Evolutionary conservation across 2,797 vertebrate genomes (phyloP).

Genomic region (Lophius americanus): DNA sequence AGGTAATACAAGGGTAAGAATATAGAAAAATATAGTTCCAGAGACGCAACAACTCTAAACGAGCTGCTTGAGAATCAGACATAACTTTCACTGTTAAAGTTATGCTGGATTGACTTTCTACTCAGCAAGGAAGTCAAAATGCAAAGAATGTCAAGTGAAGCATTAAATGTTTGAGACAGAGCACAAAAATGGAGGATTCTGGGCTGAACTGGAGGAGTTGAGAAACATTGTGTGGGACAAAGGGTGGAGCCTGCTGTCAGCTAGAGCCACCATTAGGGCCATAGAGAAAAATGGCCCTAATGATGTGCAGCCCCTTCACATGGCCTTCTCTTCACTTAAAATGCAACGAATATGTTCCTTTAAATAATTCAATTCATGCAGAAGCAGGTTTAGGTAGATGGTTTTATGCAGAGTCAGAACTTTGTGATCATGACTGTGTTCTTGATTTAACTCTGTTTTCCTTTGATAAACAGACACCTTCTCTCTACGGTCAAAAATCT

Average conservation of each 20-base stretch:
- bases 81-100: no score
- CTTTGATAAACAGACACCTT: no score
- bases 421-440: not conserved
- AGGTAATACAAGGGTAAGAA: no score
- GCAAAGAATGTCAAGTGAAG: constrained; percentile 17
- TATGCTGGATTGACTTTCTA: no score
- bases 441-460: no score
- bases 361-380: not conserved
- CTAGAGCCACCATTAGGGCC: constrained; percentile 10
- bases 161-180: not conserved
- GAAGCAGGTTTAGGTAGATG: not conserved
- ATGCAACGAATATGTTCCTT: not conserved
- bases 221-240: constrained; percentile 10
- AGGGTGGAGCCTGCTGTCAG: constrained; percentile 35
- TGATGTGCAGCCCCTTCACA: constrained; percentile 17
- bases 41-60: no score
- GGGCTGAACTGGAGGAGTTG: constrained; percentile 12
- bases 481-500: no score
- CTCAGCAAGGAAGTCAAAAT: no score
- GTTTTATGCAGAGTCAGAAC: not conserved
- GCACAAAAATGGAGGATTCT: not conserved
- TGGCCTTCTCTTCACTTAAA: not conserved
- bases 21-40: no score
- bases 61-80: no score
- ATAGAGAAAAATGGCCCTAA: constrained; percentile 17